Conservation (phyloP, 1,140 invertebrate species). For the Laupala kohalensis region DNA sequence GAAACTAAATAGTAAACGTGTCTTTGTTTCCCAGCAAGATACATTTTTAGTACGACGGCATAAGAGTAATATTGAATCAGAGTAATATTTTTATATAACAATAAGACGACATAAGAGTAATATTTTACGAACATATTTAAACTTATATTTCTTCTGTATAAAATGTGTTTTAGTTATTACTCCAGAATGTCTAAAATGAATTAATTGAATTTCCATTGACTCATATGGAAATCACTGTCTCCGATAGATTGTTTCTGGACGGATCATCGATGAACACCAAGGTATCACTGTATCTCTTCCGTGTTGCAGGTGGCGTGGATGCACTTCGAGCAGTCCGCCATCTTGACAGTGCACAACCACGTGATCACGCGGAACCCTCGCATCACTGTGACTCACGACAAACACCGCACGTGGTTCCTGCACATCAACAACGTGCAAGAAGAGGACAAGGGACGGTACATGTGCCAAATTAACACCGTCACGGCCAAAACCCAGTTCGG, state of each 20-base stretch:
- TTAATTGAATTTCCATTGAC: too few relatives aligned
- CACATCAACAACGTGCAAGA: constrained; percentile 83
- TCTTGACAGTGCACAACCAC: constrained; percentile 81
- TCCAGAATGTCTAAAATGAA: too few relatives aligned
- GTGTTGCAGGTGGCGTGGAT: constrained; percentile 79
- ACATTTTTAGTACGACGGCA: too few relatives aligned
- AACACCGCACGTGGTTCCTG: constrained; percentile 77
- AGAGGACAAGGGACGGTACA: constrained; percentile 81
- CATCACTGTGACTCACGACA: constrained; percentile 76
- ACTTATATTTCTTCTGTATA: too few relatives aligned
- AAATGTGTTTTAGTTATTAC: too few relatives aligned
- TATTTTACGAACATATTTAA: too few relatives aligned
- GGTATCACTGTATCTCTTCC: constrained; percentile 9
- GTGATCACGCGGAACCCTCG: constrained; percentile 84
- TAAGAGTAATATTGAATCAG: too few relatives aligned
- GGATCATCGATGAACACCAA: not conserved
- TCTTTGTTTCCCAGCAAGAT: too few relatives aligned
- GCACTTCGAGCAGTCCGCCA: constrained; percentile 86
- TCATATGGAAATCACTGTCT: too few relatives aligned
- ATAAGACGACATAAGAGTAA: too few relatives aligned
- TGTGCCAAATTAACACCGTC: constrained; percentile 93
- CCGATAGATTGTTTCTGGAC: not conserved
- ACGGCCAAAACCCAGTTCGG: constrained; percentile 85
- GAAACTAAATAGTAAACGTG: too few relatives aligned
- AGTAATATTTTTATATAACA: too few relatives aligned